Conservation (phyloP, 2,797 vertebrate genomes). For the Perodicticus potto region DNA sequence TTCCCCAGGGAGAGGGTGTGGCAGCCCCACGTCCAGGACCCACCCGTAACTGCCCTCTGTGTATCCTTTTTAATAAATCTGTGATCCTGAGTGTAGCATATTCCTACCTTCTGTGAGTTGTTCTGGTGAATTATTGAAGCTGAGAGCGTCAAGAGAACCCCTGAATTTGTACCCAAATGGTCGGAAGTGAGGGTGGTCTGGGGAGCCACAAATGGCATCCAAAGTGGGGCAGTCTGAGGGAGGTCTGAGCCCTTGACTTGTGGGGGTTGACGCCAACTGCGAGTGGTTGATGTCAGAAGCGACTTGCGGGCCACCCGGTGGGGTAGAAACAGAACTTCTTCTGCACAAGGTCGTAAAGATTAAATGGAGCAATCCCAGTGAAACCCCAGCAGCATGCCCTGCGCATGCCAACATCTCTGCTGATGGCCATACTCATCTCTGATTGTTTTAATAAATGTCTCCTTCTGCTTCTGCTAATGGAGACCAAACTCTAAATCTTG, state of each 20-base stretch:
- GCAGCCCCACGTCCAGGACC: neutral
- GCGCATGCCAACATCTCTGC: neutral
- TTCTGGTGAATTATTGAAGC: neutral
- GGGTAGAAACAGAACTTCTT: neutral
- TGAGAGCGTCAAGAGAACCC: no score
- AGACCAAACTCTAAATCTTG: neutral
- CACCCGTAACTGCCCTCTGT: neutral
- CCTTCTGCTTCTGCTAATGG: neutral
- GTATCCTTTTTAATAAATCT: neutral
- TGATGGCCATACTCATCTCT: fast-evolving
- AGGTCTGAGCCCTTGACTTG: neutral
- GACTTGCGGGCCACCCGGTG: neutral
- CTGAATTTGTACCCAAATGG: neutral
- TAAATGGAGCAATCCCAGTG: neutral
- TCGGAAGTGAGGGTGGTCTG: neutral
- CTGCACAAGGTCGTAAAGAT: neutral
- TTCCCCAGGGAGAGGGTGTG: neutral
- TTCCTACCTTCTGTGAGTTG: neutral
- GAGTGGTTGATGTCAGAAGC: fast-evolving
- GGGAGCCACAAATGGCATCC: neutral
- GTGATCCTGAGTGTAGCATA: fast-evolving
- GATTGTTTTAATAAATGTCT: neutral
- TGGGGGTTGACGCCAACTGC: neutral
- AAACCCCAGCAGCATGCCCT: neutral
- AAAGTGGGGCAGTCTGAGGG: neutral